Evolutionary conservation across 2,797 vertebrate species (phyloP).

Genomic region (Kryptopterus vitreolus): DNA sequence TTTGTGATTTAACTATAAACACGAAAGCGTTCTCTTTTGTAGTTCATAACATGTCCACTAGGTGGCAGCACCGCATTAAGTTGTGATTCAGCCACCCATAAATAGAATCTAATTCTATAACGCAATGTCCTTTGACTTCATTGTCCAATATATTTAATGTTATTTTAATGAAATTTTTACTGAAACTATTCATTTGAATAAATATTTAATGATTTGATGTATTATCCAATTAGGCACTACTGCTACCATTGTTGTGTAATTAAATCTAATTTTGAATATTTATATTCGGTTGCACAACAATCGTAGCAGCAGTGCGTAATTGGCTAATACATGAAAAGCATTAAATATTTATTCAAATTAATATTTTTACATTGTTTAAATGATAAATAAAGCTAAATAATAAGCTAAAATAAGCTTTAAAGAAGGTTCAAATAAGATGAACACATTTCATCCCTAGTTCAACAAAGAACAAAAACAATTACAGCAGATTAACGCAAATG

Average conservation of each 20-base stretch:
- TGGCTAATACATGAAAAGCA: too few species aligned
- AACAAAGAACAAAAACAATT: neutral
- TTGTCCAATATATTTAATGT: neutral
- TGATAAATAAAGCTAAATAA: too few species aligned
- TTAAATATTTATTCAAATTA: too few species aligned
- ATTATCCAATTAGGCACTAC: too few species aligned
- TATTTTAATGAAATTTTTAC: slow-evolving; percentile 2
- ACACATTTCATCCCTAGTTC: neutral
- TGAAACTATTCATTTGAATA: too few species aligned
- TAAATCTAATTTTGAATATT: too few species aligned
- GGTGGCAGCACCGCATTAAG: neutral
- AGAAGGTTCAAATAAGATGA: neutral
- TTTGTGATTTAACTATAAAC: neutral
- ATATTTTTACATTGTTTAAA: too few species aligned
- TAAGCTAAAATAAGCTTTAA: too few species aligned
- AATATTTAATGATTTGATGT: too few species aligned
- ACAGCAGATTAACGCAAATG: neutral
- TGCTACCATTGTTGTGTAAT: too few species aligned
- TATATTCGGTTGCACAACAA: neutral
- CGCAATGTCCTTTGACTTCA: neutral
- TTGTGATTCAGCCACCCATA: neutral
- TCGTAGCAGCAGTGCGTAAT: too few species aligned
- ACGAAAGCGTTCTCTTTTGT: neutral
- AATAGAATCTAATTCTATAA: too few species aligned
- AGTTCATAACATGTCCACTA: neutral